phyloP scores from a whole-genome alignment of 2,113 vertebrate species.

The Actinemys pallida region DNA sequence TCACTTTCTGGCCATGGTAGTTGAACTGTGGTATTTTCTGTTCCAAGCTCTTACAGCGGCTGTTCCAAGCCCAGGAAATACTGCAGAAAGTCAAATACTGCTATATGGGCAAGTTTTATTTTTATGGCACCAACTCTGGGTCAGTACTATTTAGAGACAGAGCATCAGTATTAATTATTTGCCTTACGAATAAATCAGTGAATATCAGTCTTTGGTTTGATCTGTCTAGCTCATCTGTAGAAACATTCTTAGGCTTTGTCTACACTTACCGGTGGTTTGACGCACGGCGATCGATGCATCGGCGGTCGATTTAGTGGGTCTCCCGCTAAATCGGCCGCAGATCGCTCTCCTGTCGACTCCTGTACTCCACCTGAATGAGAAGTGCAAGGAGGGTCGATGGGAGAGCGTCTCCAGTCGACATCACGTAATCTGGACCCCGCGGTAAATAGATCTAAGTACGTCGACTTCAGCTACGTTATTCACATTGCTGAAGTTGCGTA shows the following conservation, averaged over 20 bases:
- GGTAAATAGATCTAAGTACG: no score
- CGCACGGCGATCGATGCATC: no score
- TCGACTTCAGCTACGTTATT: no score
- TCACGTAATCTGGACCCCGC: no score
- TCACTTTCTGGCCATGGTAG: fast-evolving
- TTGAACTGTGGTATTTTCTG: neutral
- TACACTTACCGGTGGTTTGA: no score
- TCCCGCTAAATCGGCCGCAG: no score
- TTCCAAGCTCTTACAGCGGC: neutral
- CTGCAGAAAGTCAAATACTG: neutral
- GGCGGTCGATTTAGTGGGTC: no score
- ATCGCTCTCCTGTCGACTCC: no score
- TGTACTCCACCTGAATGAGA: no score
- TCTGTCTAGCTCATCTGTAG: neutral
- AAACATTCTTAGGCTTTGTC: neutral
- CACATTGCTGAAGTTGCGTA: no score
- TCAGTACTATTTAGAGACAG: neutral
- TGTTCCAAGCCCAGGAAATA: neutral
- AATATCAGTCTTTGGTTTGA: neutral
- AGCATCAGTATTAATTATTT: neutral
- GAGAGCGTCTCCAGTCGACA: no score
- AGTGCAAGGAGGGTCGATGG: no score
- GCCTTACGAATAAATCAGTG: neutral
- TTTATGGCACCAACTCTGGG: neutral
- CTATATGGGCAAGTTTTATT: neutral